Evolutionary conservation across 2,797 vertebrate genomes (phyloP).

Genomic region (Xenops minutus): DNA sequence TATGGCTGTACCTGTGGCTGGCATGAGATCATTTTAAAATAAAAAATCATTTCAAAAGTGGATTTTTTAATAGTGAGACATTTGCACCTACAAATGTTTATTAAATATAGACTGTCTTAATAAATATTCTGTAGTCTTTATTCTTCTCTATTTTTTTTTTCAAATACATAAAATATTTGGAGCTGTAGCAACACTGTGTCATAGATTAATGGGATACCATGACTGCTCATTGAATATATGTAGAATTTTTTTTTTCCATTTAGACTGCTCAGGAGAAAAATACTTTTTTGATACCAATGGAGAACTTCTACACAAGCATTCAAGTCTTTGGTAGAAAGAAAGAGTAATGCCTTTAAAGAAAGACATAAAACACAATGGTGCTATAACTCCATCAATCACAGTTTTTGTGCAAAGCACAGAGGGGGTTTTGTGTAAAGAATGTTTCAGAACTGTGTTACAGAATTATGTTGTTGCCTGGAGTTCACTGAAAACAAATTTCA

Average conservation of each 20-base stretch:
- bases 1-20: conserved; percentile 42
- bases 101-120: background rate
- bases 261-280: background rate
- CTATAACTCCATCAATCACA: background rate
- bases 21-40: conserved; percentile 42
- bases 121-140: background rate
- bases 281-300: background rate
- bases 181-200: background rate
- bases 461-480: background rate
- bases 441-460: background rate
- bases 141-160: background rate
- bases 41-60: conserved; percentile 62
- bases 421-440: background rate
- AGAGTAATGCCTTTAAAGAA: background rate
- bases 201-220: background rate
- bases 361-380: background rate
- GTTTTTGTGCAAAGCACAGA: background rate
- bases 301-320: background rate
- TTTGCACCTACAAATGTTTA: background rate
- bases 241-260: background rate
- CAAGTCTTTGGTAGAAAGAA: background rate
- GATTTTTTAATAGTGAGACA: background rate
- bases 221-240: background rate
- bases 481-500: background rate
- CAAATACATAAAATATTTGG: background rate